phyloP scores from a whole-genome alignment of 1,140 invertebrate species.

The Dinothrombium tinctorium region DNA sequence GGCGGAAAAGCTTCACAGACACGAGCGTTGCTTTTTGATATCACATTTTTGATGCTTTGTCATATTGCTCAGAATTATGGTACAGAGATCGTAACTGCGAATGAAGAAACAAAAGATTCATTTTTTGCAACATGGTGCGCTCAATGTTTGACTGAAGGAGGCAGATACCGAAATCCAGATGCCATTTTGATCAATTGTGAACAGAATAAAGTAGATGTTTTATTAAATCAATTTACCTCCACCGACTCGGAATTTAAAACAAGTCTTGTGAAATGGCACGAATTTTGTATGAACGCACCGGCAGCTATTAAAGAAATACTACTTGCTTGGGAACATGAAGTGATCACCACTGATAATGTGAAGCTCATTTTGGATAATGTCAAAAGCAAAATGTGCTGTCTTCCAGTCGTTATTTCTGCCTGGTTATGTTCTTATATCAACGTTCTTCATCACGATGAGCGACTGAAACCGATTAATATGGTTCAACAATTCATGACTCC shows the following conservation, averaged over 20 bases:
- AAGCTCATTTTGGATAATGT: slow-evolving; percentile 64
- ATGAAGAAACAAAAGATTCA: slow-evolving; percentile 35
- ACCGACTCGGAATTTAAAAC: slow-evolving; percentile 38
- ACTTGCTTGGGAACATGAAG: slow-evolving; percentile 58
- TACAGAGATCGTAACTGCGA: slow-evolving; percentile 32
- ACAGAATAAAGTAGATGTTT: slow-evolving; percentile 44
- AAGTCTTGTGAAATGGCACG: slow-evolving; percentile 54
- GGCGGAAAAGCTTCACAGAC: slow-evolving; percentile 35
- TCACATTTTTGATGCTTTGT: slow-evolving; percentile 75
- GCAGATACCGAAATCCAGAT: slow-evolving; percentile 59
- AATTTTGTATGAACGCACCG: slow-evolving; percentile 55
- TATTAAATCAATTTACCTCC: slow-evolving; percentile 51
- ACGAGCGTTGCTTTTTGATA: slow-evolving; percentile 65
- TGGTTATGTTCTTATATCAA: slow-evolving; percentile 75
- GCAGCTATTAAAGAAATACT: slow-evolving; percentile 66
- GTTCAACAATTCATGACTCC: slow-evolving; percentile 55
- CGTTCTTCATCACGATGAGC: slow-evolving; percentile 55
- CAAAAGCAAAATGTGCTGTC: slow-evolving; percentile 51
- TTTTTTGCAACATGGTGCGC: slow-evolving; percentile 80
- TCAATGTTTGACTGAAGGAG: slow-evolving; percentile 66
- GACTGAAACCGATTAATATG: slow-evolving; percentile 69
- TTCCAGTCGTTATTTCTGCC: slow-evolving; percentile 65
- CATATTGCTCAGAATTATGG: slow-evolving; percentile 79
- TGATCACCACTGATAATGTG: slow-evolving; percentile 49
- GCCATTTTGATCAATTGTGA: slow-evolving; percentile 52